Percentiles rank a stretch among this genome's conserved stretches.
Evolutionary conservation across 2,113 vertebrate genomes (phyloP).

Genomic region (Gorsachius goisagi): DNA sequence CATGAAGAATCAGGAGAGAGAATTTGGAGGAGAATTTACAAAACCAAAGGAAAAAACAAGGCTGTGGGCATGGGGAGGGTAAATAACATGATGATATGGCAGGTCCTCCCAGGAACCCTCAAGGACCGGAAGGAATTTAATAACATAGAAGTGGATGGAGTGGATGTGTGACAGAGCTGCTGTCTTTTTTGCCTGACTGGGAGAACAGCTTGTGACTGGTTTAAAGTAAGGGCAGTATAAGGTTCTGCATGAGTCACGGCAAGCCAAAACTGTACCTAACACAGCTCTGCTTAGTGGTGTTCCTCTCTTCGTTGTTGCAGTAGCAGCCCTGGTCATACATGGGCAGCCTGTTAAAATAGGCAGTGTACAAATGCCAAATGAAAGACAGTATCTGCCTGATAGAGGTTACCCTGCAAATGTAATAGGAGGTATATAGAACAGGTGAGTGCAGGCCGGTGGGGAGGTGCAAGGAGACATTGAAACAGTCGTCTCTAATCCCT

Average conservation of each 20-base stretch:
- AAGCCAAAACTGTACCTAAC: not conserved
- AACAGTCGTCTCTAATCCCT: not conserved
- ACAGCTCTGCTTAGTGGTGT: not conserved
- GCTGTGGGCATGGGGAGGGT: not conserved
- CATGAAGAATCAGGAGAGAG: not conserved
- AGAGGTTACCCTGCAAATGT: not conserved
- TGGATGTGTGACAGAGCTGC: not conserved
- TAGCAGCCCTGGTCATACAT: not conserved
- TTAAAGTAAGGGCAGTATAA: not conserved
- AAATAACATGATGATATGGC: not conserved
- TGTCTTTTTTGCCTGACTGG: not conserved
- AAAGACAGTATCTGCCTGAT: not conserved
- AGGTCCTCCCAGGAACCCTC: not conserved
- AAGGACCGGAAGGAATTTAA: not conserved
- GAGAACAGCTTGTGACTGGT: not conserved
- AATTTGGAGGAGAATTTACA: not conserved
- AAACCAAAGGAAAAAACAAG: not conserved
- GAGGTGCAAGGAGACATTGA: not conserved
- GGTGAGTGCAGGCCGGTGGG: not conserved
- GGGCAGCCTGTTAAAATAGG: not conserved
- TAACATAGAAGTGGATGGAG: not conserved
- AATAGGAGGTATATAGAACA: rapidly evolving
- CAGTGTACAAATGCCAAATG: not conserved
- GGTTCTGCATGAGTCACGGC: not conserved
- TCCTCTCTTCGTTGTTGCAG: not conserved